Conservation (phyloP, 2,113 vertebrate species). For the Muscicapa adusta region DNA sequence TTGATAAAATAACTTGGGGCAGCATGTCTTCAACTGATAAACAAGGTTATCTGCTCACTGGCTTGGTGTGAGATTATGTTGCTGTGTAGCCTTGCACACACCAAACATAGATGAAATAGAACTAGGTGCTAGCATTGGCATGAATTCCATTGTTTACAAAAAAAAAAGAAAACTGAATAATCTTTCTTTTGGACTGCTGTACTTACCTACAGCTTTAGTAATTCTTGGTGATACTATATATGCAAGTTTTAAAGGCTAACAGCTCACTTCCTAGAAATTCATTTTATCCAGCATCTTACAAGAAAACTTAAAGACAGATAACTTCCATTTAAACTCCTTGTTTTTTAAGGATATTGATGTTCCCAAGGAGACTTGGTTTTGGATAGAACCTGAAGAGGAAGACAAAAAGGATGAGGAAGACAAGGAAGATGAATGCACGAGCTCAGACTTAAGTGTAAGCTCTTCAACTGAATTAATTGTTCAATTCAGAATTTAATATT, state of each 20-base stretch:
- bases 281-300: neutral
- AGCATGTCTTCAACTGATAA: neutral
- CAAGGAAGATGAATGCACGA: constrained; percentile 70
- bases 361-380: constrained; percentile 91
- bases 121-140: neutral
- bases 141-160: neutral
- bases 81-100: neutral
- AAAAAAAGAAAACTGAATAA: neutral
- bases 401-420: constrained; percentile 71
- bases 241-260: neutral
- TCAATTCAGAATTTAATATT: neutral
- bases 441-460: constrained; percentile 79
- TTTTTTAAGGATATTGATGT: constrained; percentile 77
- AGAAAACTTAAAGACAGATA: neutral
- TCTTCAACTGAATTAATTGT: neutral
- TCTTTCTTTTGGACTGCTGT: neutral
- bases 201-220: neutral
- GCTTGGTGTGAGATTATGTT: neutral
- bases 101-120: neutral
- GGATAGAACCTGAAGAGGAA: constrained; percentile 76
- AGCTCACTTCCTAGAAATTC: neutral
- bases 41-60: neutral
- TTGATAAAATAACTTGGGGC: neutral
- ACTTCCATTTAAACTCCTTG: neutral
- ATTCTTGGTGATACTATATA: neutral